A percentile compares a stretch with the other conserved stretches of the same genome.
Conservation (phyloP, 2,888 invertebrate genomes). For the Callyntrura sp. region DNA sequence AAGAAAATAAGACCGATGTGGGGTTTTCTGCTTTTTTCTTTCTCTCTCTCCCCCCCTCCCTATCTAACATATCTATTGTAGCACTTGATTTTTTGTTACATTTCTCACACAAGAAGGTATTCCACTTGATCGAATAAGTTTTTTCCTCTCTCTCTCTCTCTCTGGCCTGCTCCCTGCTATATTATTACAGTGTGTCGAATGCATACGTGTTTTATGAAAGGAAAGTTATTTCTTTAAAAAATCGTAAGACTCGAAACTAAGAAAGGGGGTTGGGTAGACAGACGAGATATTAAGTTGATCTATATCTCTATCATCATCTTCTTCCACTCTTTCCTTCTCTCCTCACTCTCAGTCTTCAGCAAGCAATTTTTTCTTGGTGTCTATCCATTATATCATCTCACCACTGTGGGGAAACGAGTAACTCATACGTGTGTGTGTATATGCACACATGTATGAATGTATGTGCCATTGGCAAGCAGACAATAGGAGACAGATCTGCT, state of each 20-base stretch:
- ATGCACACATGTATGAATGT: too few species aligned
- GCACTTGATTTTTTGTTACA: slow-evolving; percentile 1
- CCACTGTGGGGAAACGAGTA: background rate
- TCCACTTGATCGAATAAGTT: background rate
- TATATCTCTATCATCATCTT: slow-evolving; percentile 55
- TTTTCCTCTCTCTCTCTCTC: too few species aligned
- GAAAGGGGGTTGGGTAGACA: slow-evolving; percentile 50
- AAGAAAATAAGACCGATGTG: slow-evolving; percentile 18
- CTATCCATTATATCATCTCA: background rate
- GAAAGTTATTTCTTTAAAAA: slow-evolving; percentile 18
- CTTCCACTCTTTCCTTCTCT: slow-evolving; percentile 10
- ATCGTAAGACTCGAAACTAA: background rate
- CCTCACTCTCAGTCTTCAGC: too few species aligned
- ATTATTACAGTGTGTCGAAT: too few species aligned
- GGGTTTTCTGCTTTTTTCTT: background rate
- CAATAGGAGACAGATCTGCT: slow-evolving; percentile 66
- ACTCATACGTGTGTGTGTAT: slow-evolving; percentile 16
- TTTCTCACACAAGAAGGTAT: background rate
- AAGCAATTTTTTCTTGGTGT: slow-evolving; percentile 27
- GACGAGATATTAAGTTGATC: slow-evolving; percentile 58
- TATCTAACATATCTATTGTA: too few species aligned
- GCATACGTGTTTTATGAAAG: too few species aligned
- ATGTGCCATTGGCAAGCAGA: slow-evolving; percentile 65
- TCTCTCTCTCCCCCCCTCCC: too few species aligned
- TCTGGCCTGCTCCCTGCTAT: too few species aligned